phyloP scores from a whole-genome alignment of 2,113 vertebrate genomes.

The Ahaetulla prasina region DNA sequence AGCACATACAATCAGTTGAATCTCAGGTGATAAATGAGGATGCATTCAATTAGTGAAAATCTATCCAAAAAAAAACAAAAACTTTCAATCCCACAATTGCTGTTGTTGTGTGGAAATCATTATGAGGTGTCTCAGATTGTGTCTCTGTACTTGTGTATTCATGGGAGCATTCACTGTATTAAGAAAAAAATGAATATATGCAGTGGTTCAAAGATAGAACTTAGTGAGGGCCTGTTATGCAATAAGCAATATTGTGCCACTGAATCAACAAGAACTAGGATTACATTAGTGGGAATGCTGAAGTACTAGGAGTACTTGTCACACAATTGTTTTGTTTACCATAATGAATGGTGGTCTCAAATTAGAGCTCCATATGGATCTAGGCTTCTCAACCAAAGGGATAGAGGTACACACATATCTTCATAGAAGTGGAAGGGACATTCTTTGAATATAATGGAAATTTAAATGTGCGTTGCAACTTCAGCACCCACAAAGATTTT shows the following conservation, averaged over 20 bases:
- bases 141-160: not conserved
- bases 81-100: not conserved
- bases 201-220: not conserved
- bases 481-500: not conserved
- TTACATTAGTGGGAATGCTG: not conserved
- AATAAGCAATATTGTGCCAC: not conserved
- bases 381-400: not conserved
- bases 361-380: not conserved
- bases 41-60: not conserved
- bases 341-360: not conserved
- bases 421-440: not conserved
- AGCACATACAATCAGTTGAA: not conserved
- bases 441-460: not conserved
- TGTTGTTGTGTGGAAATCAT: not conserved
- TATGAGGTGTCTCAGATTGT: not conserved
- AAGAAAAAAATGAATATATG: not conserved
- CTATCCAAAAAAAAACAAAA: not conserved
- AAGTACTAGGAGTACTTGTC: not conserved
- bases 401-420: not conserved
- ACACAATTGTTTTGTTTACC: not conserved
- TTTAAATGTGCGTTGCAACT: not conserved
- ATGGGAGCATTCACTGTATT: not conserved
- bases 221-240: not conserved
- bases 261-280: slow-evolving; percentile 3
- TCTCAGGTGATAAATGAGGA: not conserved